Evolutionary conservation across 2,113 vertebrate species (phyloP), one percentile per base, ranked within the genome.

Genomic region (Entosphenus tridentatus): DNA sequence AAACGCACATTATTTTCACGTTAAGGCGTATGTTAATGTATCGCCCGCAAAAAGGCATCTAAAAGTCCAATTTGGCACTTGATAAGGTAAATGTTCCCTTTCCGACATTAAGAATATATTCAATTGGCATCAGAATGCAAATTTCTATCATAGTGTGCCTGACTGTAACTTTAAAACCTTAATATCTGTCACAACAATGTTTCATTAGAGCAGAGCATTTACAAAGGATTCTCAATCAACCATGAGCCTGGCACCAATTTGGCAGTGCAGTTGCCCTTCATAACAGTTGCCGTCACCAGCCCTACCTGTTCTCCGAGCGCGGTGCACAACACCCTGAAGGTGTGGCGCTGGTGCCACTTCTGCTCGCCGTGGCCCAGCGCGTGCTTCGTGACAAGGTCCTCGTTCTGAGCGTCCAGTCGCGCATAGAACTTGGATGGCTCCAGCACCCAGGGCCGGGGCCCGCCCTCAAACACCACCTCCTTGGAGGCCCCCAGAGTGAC

Each of bases 401-500:
- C 59, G 67, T 88, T 80, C 73, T 89, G 86, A 0, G 84, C 75
- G 0, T 77, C 81, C 57, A 87, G 8, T 2, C 81, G 85, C 72
- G 85, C 81, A 77, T 87, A 93, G 81, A 97, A 98, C 73, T 82
- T 90, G 1, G 87, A 89, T 5, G 92, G 90, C 71, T 97, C 92
- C 4, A 91, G 84, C 16, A 97, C 80, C 93, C 92, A 98, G 0
- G 89, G 88, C 17, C 79, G 79, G 0, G 90, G 90, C 12, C 93
- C 92, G 3, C 86, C 90, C 72, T 95, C 87, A 71, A 98, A 90
- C 13, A 89, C 55, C 83, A 97, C 80, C 72, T 90, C 85, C 79
- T 95, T 95, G 1, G 89, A 97, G 21, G 93, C 96, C 57, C 88
- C 92, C 70, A 96, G 75, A 3, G 90, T 96, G 73, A 98, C 87